Evolutionary conservation across 2,888 invertebrate species (phyloP), one percentile per base, ranked within the genome.

Genomic region (Chromoteleia sp.): DNA sequence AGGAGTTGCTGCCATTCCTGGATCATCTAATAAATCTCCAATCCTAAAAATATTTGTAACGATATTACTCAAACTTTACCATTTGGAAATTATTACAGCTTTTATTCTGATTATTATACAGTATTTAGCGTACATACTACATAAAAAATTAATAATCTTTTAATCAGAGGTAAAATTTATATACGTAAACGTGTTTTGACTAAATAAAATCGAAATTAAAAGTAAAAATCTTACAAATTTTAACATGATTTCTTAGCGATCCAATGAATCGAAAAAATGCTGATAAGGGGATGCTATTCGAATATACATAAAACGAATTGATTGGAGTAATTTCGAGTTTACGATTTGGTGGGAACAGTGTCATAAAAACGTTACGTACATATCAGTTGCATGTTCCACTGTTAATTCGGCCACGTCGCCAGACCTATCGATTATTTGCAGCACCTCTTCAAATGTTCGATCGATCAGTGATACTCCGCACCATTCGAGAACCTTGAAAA

Each of bases 371-470:
- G 52, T 75, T 76, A 92, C 93, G 92, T 86, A 93, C 93, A 91
- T 87, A 90, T 96, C 97, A 61, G 95, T 94, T 85, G 95, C 95
- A 88, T 97, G 96, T 90, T 97, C 97, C 65, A 98, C 96, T 56
- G 97, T 93, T 78, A 98, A 92, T 88, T 98, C 98, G 0, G 97
- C 97, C 79, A 95, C 94, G 91, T 98, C 98, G 0, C 97, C 96
- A 33, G 96, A 95, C 74, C 96, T 95, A 91, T 97, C 97, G 94
- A 98, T 95, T 85, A 98, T 97, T 75, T 96, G 95, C 89, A 96
- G 96, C 39, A 98, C 97, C 91, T 98, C 98, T 91, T 98, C 98
- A 90, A 98, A 98, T 85, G 97, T 98, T 85, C 97, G 95, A 92
- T 98, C 98, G 56, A 96, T 96, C 78, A 98, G 93, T 0, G 97